Percentiles rank a stretch among this genome's conserved stretches.
These are phyloP conservation scores for Furnarius figulus DNA, from an alignment of 2,113 vertebrate genomes.

Conservation along the genomic window DNA sequence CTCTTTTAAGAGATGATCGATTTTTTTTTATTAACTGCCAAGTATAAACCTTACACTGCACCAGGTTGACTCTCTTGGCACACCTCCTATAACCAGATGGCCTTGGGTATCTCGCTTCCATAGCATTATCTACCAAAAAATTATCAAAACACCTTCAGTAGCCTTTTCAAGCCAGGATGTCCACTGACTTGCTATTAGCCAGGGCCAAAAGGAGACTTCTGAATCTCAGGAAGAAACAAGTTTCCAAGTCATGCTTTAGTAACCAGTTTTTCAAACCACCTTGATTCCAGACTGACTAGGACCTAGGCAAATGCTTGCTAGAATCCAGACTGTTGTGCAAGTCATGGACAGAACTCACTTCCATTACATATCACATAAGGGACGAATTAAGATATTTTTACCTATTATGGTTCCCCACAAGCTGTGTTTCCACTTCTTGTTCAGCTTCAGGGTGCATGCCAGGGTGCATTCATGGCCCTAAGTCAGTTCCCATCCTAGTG, in stretches of 20 bases:
- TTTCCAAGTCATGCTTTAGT: background rate
- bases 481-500: background rate
- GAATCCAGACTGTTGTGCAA: background rate
- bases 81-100: background rate
- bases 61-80: background rate
- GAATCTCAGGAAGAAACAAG: background rate
- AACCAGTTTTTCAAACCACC: background rate
- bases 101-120: background rate
- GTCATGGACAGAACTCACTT: background rate
- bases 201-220: background rate
- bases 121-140: background rate
- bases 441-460: background rate
- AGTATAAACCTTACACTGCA: background rate
- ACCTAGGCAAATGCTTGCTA: background rate
- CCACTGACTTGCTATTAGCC: background rate
- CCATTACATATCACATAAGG: background rate
- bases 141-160: background rate
- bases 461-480: background rate
- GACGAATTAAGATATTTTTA: background rate
- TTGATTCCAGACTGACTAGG: background rate
- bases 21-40: background rate
- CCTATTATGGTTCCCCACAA: rapidly evolving
- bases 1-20: background rate
- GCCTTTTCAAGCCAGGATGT: background rate
- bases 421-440: background rate